Evolutionary conservation across 1,140 invertebrate genomes (phyloP).

Genomic region (Pseudomyrmex sp.): DNA sequence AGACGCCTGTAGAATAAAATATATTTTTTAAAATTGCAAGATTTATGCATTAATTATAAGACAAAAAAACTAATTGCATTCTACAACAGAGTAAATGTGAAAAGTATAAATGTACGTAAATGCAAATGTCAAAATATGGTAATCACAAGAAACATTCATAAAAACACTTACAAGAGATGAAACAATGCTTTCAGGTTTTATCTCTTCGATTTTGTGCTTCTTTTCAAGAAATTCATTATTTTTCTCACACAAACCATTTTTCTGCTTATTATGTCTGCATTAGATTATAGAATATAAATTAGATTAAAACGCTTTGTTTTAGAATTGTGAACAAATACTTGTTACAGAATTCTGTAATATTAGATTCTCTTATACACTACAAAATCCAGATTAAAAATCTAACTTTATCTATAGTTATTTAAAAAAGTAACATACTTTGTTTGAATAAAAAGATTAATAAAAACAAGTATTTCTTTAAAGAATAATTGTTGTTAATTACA

Average conservation of each 20-base stretch:
- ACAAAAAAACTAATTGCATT: background rate
- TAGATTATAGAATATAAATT: background rate
- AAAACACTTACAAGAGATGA: background rate
- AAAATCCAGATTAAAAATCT: conserved; percentile 2
- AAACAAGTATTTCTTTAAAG: too few relatives aligned
- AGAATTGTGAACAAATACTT: background rate
- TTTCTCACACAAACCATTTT: background rate
- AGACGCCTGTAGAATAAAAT: background rate
- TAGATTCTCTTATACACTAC: background rate
- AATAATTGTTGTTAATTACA: too few relatives aligned
- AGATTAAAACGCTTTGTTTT: background rate
- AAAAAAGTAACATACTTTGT: background rate
- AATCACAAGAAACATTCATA: too few relatives aligned
- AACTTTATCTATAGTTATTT: background rate
- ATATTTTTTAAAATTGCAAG: background rate
- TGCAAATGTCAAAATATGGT: background rate
- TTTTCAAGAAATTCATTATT: background rate
- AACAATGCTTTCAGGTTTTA: background rate
- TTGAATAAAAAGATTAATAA: background rate
- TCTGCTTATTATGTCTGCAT: background rate
- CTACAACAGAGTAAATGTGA: background rate
- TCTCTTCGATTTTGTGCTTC: background rate
- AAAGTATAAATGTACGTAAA: background rate
- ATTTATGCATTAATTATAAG: background rate
- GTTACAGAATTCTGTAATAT: background rate